Base-by-base conservation (phyloP, 2,113 vertebrate species). In the Ailuropoda melanoleuca region DNA sequence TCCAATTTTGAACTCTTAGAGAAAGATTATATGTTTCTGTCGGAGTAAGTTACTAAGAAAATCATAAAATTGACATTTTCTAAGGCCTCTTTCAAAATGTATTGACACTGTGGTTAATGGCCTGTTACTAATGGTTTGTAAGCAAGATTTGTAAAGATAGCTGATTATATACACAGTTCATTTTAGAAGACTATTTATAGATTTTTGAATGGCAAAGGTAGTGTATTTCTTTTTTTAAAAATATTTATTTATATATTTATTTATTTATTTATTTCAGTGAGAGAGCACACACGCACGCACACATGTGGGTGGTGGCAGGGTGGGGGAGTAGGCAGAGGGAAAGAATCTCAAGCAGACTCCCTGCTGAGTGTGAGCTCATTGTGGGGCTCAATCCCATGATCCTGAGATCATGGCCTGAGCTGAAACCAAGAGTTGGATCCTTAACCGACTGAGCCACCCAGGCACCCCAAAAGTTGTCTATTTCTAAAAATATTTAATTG, bases 401-500 rank as follows among this genome's bases (percentile, higher is more conserved):
- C 34, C 64, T n/a, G 66, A n/a, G 66, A n/a, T n/a, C 34, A 19
- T 68, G 34, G 10, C 66, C 66, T 37, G 34, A 68, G 34, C 66
- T 37, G 66, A 68, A 68, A 68, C 66, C 66, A n/a, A 68, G 66
- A n/a, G 17, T 68, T 17, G 8, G 34, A n/a, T 19, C 34, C 34
- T 68, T 68, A 68, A 68, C 17, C 0, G 1, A 68, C 66, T 68
- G 66, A 68, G 66, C 34, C 66, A n/a, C 8, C 66, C 18, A n/a
- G 15, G 7, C 7, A n/a, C 31, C 31, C 64, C 92, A 72, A 92
- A 96, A 88, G 34, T 81, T n/a, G 6, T 88, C 29, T 68, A 64
- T 96, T 93, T 93, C 96, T 93, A 97, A 98, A 97, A 97, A 92
- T 96, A 95, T 58, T 83, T 96, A 82, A 88, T 74, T 68, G 80